Conservation (phyloP, 1,140 invertebrate genomes). For the Lepidostoma basale region DNA sequence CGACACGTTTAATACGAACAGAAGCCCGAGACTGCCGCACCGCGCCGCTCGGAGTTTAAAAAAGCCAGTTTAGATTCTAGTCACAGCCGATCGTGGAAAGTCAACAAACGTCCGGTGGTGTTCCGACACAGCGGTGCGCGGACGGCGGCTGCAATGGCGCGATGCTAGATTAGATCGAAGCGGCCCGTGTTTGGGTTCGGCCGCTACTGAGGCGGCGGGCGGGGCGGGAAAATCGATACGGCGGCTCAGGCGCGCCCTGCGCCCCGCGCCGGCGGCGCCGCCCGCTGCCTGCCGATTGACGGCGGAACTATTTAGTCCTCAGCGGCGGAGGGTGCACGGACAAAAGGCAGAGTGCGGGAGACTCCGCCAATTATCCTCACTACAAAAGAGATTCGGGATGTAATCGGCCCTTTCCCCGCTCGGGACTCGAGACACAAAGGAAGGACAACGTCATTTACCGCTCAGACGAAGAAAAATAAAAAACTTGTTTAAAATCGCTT, state of each 20-base stretch:
- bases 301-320: conserved; percentile 14
- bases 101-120: background rate
- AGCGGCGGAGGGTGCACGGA: background rate
- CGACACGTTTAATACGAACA: too few relatives aligned
- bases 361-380: conserved; percentile 3
- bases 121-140: background rate
- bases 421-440: background rate
- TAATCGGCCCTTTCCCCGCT: background rate
- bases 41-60: too few relatives aligned
- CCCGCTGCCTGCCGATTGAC: background rate
- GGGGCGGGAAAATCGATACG: conserved; percentile 47
- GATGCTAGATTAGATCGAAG: background rate
- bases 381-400: background rate
- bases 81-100: too few relatives aligned
- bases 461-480: too few relatives aligned
- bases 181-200: conserved; percentile 26
- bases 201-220: conserved; percentile 48
- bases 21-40: too few relatives aligned
- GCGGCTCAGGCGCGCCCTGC: conserved; percentile 10
- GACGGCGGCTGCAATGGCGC: conserved; percentile 2
- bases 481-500: too few relatives aligned
- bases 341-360: conserved; percentile 2
- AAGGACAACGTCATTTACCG: too few relatives aligned
- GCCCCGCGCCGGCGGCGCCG: background rate
- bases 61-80: too few relatives aligned